Base-by-base conservation (phyloP, 1,140 invertebrate species). In the Thaumetopoea pityocampa region DNA sequence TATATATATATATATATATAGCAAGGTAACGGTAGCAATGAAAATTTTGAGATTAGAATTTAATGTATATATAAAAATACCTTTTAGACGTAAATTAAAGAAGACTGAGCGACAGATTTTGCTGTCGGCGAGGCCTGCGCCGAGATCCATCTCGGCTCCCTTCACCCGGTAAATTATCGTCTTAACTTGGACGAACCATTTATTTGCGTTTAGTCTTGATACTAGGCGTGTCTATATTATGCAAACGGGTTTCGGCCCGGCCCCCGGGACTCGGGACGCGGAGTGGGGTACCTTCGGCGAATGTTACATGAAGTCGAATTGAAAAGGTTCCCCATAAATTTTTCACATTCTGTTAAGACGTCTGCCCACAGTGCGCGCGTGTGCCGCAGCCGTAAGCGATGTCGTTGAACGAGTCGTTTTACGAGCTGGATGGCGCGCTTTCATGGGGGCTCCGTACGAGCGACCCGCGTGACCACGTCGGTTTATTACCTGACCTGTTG, bases 161-260 rank as follows among this genome's bases (percentile, higher is more conserved):
- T 48, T 67, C 66, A 71, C 61, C 63, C 67, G 64, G 45, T 43
- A 71, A 74, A 74, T 74, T 71, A 67, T 62, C 60, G 56, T 57
- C 59, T 67, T 71, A 70, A 64, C 61, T 71, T 60, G 53, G 57
- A 45, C 51, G 50, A 56, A 62, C 67, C 70, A 71, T 71, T 69
- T 74, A 68, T 71, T 71, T 69, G 51, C 59, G 65, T 68, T 71
- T 67, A 66, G 62, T 56, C 49, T 46, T 44, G 52, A 65, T 59
- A 65, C 60, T 58, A 53, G 54, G 34, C 53, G 46, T 67, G 62
- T 69, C 54, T 67, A 61, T 71, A 59, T 70, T 73, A 71, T 71
- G 65, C 56, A 69, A 69, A 67, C 63, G 60, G 65, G 54, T 58
- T 59, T 59, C 54, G 50, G 48, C 52, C 60, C 58, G 51, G 22